phyloP scores from a whole-genome alignment of 2,888 invertebrate genomes.

The Apeira syringaria region DNA sequence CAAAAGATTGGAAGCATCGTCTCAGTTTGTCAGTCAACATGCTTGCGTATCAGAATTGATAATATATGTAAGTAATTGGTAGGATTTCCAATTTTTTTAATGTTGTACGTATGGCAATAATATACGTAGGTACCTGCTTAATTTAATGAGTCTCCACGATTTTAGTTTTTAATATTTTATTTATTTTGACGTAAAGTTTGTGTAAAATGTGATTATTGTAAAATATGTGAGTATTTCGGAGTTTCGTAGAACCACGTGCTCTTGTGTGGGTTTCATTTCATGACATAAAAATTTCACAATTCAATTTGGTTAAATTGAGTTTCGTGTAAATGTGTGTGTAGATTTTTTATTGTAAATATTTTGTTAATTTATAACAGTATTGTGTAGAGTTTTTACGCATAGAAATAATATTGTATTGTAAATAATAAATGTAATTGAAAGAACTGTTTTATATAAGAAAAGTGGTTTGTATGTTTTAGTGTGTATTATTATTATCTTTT shows the following conservation, averaged over 20 bases:
- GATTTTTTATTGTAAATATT: constrained; percentile 65
- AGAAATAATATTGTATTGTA: constrained; percentile 43
- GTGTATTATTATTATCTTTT: constrained; percentile 34
- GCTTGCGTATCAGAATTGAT: no score
- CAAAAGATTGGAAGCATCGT: no score
- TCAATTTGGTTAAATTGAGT: constrained; percentile 38
- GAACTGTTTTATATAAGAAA: constrained; percentile 39
- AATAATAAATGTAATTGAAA: constrained; percentile 44
- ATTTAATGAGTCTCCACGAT: no score
- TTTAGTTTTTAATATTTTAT: constrained; percentile 18
- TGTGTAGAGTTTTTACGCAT: constrained; percentile 48
- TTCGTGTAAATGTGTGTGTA: constrained; percentile 47
- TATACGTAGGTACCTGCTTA: no score
- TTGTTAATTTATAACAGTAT: constrained; percentile 71
- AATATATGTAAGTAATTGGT: no score
- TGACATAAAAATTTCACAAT: constrained; percentile 40
- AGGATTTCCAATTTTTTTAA: no score
- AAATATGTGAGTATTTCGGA: constrained; percentile 16
- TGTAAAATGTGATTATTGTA: constrained; percentile 7
- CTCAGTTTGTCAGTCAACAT: no score
- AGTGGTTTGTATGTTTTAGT: constrained; percentile 30
- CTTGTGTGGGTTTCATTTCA: constrained; percentile 14
- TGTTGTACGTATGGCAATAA: no score
- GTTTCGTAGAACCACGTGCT: constrained; percentile 7
- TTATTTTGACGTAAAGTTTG: constrained; percentile 27